Evolutionary conservation across 2,888 invertebrate species (phyloP).

Genomic region (Tanypteryx hageni): DNA sequence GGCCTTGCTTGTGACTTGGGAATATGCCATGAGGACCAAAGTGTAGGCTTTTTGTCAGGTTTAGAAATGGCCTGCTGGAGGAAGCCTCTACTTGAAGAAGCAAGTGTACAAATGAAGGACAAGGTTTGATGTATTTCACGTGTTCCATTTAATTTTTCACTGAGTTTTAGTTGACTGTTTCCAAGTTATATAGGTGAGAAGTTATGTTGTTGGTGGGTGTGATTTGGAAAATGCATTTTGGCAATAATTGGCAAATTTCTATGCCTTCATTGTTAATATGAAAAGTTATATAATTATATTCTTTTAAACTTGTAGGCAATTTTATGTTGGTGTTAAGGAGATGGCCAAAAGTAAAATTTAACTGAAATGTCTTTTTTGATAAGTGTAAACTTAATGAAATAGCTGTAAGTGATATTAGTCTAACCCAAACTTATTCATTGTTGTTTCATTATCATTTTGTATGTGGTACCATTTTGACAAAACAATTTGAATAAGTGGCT

Average conservation of each 20-base stretch:
- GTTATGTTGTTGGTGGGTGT: constrained; percentile 55
- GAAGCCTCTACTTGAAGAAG: constrained; percentile 63
- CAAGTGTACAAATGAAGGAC: constrained; percentile 64
- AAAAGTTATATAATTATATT: constrained; percentile 30
- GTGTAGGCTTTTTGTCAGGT: constrained; percentile 63
- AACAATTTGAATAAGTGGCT: constrained; percentile 59
- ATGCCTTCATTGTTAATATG: constrained; percentile 48
- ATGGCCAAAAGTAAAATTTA: constrained; percentile 34
- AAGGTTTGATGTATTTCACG: constrained; percentile 63
- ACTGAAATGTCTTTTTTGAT: constrained; percentile 50
- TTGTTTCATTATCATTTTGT: constrained; percentile 62
- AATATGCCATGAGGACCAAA: constrained; percentile 63
- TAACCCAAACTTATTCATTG: constrained; percentile 29
- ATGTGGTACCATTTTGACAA: constrained; percentile 63
- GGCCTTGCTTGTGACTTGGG: constrained; percentile 64
- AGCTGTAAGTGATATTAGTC: constrained; percentile 55
- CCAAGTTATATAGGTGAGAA: constrained; percentile 55
- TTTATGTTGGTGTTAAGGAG: constrained; percentile 46
- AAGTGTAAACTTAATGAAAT: constrained; percentile 35
- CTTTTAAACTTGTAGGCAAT: constrained; percentile 55
- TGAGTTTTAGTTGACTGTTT: constrained; percentile 61
- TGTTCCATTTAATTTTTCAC: constrained; percentile 55
- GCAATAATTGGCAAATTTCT: constrained; percentile 57
- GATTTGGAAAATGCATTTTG: constrained; percentile 58
- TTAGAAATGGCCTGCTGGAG: constrained; percentile 49